Conservation (phyloP, 2,113 vertebrate species). For the Heterotis niloticus region DNA sequence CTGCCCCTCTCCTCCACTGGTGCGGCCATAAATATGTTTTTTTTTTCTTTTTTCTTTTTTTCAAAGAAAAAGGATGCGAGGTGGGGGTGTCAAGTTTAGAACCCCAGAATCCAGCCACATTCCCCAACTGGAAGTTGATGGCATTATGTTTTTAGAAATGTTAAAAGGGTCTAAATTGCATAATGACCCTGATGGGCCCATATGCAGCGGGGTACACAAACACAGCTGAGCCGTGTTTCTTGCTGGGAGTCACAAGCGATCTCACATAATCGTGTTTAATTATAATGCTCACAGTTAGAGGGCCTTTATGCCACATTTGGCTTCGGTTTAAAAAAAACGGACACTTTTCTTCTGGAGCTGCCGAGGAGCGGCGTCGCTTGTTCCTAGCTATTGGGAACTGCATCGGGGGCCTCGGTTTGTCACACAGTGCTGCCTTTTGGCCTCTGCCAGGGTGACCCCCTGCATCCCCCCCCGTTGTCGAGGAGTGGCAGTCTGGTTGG, state of each 20-base stretch:
- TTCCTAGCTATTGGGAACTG: background rate
- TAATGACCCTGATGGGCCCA: too few relatives aligned
- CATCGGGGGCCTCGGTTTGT: background rate
- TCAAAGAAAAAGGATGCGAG: too few relatives aligned
- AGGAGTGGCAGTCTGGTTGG: slow-evolving; percentile 34
- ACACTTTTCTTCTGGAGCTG: background rate
- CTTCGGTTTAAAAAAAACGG: background rate
- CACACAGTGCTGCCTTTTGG: background rate
- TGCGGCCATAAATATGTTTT: too few relatives aligned
- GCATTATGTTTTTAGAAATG: too few relatives aligned
- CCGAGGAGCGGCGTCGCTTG: background rate
- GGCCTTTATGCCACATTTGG: slow-evolving; percentile 14
- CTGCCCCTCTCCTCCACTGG: too few relatives aligned
- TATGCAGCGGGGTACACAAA: too few relatives aligned
- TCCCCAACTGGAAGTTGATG: too few relatives aligned
- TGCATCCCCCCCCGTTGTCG: too few relatives aligned
- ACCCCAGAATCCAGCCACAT: too few relatives aligned
- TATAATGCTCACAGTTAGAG: slow-evolving; percentile 36
- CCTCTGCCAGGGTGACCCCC: background rate
- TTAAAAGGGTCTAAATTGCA: too few relatives aligned
- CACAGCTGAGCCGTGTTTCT: background rate
- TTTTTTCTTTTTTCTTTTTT: too few relatives aligned
- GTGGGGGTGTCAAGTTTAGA: too few relatives aligned
- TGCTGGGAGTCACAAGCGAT: slow-evolving; percentile 4
- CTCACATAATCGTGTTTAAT: slow-evolving; percentile 33